A percentile compares a stretch with the other conserved stretches of the same genome.
These are phyloP conservation scores for Marisa cornuarietis DNA, from an alignment of 1,140 invertebrate species.

Conservation along the genomic window DNA sequence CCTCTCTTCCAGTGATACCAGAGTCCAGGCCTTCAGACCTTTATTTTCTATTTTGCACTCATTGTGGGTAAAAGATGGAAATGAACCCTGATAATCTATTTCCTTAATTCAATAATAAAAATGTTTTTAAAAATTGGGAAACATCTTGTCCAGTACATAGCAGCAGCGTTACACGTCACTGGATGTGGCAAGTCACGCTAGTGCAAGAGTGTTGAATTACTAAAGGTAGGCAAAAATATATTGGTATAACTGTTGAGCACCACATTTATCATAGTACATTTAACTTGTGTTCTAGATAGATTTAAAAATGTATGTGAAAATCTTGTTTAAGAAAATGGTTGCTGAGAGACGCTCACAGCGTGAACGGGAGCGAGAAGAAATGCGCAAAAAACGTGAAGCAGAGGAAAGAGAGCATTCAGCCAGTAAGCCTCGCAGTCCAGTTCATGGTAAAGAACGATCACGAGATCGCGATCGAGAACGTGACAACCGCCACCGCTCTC, in stretches of 20 bases:
- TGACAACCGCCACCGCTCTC: slow-evolving; percentile 28
- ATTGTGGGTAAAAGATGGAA: no score
- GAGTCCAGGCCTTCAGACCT: no score
- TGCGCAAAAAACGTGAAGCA: slow-evolving; percentile 50
- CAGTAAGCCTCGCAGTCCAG: slow-evolving; percentile 42
- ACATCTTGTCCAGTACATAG: no score
- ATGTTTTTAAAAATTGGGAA: no score
- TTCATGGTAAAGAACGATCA: slow-evolving; percentile 37
- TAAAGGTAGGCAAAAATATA: not conserved
- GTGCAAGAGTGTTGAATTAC: not conserved
- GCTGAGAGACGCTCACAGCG: slow-evolving; percentile 53
- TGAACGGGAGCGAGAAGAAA: slow-evolving; percentile 61
- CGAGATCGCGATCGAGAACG: slow-evolving; percentile 10
- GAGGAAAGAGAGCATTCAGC: slow-evolving; percentile 36
- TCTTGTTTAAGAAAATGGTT: slow-evolving; percentile 44
- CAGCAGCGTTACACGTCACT: no score
- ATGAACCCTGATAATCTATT: no score
- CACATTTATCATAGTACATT: not conserved
- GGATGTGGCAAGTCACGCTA: no score
- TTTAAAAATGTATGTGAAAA: not conserved
- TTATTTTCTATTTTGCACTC: no score
- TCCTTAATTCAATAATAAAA: no score
- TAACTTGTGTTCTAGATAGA: not conserved
- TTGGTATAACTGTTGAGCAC: not conserved
- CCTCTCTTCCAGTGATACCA: no score